Base-by-base conservation (phyloP, 1,140 invertebrate genomes). In the Frieseomelitta varia region DNA sequence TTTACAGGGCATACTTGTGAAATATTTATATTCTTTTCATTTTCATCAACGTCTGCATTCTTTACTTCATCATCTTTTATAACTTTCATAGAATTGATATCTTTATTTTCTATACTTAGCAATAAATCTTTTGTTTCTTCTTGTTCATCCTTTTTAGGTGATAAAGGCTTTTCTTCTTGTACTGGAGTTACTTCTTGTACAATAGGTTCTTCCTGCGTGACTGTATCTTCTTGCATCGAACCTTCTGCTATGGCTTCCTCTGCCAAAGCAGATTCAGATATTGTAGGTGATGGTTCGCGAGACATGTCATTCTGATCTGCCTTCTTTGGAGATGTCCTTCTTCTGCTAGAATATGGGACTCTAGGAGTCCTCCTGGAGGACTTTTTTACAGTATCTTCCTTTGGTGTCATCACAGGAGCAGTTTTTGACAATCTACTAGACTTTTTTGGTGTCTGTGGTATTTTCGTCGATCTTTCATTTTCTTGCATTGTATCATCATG, bases 341-440 rank as follows among this genome's bases (percentile, higher is more conserved):
- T 91, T n/a, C 87, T 61, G 1, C 58, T 84, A 53, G 87, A 89
- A 51, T 90, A 77, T 21, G 88, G 51, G 53, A 86, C 83, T 30
- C 77, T 86, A n/a, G 88, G 55, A 4, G 87, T 27, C 86, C 85
- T 83, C 0, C 82, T 61, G n/a, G 58, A 61, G 11, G 63, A 47
- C 87, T 86, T 17, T 91, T 91, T 88, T 0, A 89, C 91, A 19
- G 92, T 86, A 27, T 91, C 90, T 86, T 93, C 92, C 39, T 89
- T 90, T 2, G 91, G 89, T 12, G 92, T 87, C 11, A 91, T 87
- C 11, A 90, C 83, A 1, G 92, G 85, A 0, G 90, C 86, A 74
- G 90, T 92, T 55, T 93, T 92, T 0, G 93, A 92, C 2, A 93
- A 79, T 91, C 93, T 90, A 47, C 91, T 92, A 47, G 94, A 91